Evolutionary conservation across 2,888 invertebrate genomes (phyloP), one percentile per base, ranked within the genome.

Genomic region (Drosophila gaucha): DNA sequence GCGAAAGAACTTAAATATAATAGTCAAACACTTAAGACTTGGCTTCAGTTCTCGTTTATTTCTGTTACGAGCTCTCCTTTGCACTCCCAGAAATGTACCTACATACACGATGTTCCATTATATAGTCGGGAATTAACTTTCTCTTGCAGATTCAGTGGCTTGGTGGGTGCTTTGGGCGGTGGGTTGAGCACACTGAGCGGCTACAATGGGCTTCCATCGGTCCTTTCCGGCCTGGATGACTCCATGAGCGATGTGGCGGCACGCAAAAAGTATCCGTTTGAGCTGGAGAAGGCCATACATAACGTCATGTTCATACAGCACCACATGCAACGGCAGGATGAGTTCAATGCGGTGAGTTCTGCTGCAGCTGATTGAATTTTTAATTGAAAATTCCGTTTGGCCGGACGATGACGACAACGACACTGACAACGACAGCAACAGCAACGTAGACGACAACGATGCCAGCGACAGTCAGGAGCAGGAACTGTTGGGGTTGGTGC

Each of bases 221-320:
- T 97, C 14, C 95, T 96, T 93, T 96, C 96, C 5, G 96, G 96
- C 3, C 92, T 97, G 20, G 96, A 97, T 78, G 97, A 97, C 89
- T 96, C 96, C 20, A 91, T 96, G 76, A 96, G 95, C 77, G 97
- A 97, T 86, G 95, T 96, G 16, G 95, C 94, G 14, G 94, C 94
- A 4, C 93, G 95, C 67, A 97, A 96, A 92, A 97, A 97, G 91
- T 97, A 97, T 91, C 97, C 97, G 0, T 97, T 97, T 89, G 97
- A 98, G 91, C 93, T 98, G 86, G 97, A 98, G 90, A 97, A 97
- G 90, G 97, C 98, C 44, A 96, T 98, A 75, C 97, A 97, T 90
- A 98, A 98, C 91, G 97, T 98, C 51, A 97, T 97, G 95, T 98
- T 98, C 90, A 98, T 98, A 78, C 97, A 98, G 86, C 97, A 97